Evolutionary conservation across 2,888 invertebrate genomes (phyloP), one percentile per base, ranked within the genome.

Genomic region (Creontiades dilutus): DNA sequence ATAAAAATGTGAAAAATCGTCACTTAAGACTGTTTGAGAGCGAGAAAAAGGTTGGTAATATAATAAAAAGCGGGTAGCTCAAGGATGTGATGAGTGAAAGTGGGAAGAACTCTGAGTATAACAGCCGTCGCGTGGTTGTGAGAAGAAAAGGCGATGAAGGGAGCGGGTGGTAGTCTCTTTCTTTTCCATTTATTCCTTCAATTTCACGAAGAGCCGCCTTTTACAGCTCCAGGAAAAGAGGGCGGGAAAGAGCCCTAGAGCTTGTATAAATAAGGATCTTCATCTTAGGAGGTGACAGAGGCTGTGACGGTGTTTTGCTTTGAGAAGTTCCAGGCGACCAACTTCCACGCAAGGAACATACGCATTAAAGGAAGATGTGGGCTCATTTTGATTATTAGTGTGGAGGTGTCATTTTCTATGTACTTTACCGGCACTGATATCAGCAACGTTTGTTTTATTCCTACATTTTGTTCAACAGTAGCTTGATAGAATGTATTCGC

Each of bases 111-210:
- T 19, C 11, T 11, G 23, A 27, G 68, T 27, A 68, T 19, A 68
- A 27, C 68, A 68, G 68, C 7, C 68, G 68, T 23, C 23, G 37
- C 37, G 68, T 23, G 68, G 23, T 4, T 68, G 23, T 11, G 68
- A 23, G 19, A 23, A 68, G 68, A 23, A 68, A 19, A 19, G 61
- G 27, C 68, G 68, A 23, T 23, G 68, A 68, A 68, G 68, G 52
- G 16, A 52, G 23, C 68, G 68, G 12, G 68, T 16, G 57, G 57
- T 52, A 52, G 61, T 61, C 23, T 23, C 13, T 68, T 68, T 68
- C 68, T 68, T 68, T 68, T 13, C 68, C 23, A 68, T 68, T 68
- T 68, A 68, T 68, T 68, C 68, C 68, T 68, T 68, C 68, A 68
- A 68, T 68, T 68, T 23, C 68, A 68, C 68, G 23, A 68, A 68